A percentile compares a stretch with the other conserved stretches of the same genome.
Evolutionary conservation across 2,113 vertebrate species (phyloP).

Genomic region (Romanogobio albipinnatus): DNA sequence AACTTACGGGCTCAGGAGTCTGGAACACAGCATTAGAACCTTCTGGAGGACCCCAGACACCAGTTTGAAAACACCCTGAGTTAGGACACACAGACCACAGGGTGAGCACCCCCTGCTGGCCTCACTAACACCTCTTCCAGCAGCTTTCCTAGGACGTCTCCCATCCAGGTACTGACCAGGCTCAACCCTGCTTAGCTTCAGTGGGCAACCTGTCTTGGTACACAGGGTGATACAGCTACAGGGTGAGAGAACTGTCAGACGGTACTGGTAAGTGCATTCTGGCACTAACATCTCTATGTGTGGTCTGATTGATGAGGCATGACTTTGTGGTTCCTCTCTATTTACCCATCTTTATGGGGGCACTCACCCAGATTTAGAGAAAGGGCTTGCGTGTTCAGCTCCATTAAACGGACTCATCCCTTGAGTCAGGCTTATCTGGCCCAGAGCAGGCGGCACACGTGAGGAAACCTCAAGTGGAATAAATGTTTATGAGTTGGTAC

Average conservation of each 20-base stretch:
- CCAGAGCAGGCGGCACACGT: background rate
- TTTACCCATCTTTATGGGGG: slow-evolving; percentile 52
- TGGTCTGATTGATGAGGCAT: slow-evolving; percentile 45
- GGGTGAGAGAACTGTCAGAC: background rate
- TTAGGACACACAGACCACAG: too few relatives aligned
- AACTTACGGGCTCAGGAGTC: too few relatives aligned
- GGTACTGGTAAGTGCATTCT: background rate
- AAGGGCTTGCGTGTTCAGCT: slow-evolving; percentile 41
- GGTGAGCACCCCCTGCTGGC: too few relatives aligned
- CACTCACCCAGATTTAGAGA: slow-evolving; percentile 33
- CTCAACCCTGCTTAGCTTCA: too few relatives aligned
- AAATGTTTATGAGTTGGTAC: background rate
- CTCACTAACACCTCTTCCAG: too few relatives aligned
- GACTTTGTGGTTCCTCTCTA: slow-evolving; percentile 40
- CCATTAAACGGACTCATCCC: slow-evolving; percentile 48
- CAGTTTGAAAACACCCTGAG: too few relatives aligned
- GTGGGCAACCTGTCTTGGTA: too few relatives aligned
- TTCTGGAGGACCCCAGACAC: too few relatives aligned
- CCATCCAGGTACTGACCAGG: too few relatives aligned
- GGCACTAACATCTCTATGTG: slow-evolving; percentile 19
- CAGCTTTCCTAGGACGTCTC: too few relatives aligned
- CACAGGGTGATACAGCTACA: too few relatives aligned
- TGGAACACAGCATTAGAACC: too few relatives aligned
- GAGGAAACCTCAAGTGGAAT: slow-evolving; percentile 14
- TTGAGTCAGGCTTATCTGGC: slow-evolving; percentile 27